Conservation (phyloP, 2,888 invertebrate genomes). For the Cynaeus angustus region DNA sequence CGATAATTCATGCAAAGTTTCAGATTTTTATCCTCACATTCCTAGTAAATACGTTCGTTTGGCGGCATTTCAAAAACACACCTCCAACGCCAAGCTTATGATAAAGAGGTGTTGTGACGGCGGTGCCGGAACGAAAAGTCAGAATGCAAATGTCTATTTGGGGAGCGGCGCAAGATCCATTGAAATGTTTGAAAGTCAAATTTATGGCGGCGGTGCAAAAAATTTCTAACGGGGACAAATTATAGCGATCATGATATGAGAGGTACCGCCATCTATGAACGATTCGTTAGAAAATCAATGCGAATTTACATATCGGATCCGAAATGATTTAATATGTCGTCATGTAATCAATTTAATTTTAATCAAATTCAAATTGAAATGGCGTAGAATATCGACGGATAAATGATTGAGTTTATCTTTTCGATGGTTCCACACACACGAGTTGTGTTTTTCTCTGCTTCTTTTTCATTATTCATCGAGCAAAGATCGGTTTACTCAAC, state of each 20-base stretch:
- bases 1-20: conserved; percentile 34
- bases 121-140: conserved; percentile 42
- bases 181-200: conserved; percentile 47
- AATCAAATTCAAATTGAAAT: conserved; percentile 48
- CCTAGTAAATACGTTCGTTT: conserved; percentile 28
- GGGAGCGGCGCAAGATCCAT: conserved; percentile 41
- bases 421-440: background rate
- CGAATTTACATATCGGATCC: conserved; percentile 55
- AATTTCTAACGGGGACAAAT: background rate
- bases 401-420: conserved; percentile 14
- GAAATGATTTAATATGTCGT: conserved; percentile 53
- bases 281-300: conserved; percentile 47
- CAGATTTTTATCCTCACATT: conserved; percentile 18
- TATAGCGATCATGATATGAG: background rate
- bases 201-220: conserved; percentile 25
- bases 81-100: conserved; percentile 16
- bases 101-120: conserved; percentile 42
- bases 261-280: conserved; percentile 3
- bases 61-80: conserved; percentile 35
- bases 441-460: background rate
- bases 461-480: conserved; percentile 6
- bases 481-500: conserved; percentile 35
- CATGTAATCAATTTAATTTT: conserved; percentile 53
- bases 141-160: conserved; percentile 56
- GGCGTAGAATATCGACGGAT: conserved; percentile 29